These are phyloP conservation scores for Sarcophaga rosellei DNA, from an alignment of 2,888 invertebrate species.

Conservation along the genomic window DNA sequence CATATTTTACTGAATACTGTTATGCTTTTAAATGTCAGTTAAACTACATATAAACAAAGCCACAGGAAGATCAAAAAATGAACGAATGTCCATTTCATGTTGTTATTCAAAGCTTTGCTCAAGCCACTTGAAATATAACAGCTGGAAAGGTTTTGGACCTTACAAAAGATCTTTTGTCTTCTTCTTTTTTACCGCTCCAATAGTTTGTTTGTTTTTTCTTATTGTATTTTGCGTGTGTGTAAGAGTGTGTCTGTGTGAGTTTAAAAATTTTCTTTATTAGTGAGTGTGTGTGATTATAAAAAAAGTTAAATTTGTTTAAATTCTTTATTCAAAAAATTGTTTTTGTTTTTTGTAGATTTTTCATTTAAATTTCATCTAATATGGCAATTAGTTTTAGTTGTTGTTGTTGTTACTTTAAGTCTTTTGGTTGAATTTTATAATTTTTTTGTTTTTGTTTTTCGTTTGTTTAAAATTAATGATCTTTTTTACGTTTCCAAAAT, in stretches of 20 bases:
- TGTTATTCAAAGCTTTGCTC: too few relatives aligned
- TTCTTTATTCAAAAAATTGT: background rate
- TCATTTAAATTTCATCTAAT: constrained; percentile 55
- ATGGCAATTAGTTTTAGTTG: constrained; percentile 59
- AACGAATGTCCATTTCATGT: too few relatives aligned
- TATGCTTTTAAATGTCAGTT: too few relatives aligned
- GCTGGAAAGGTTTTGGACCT: too few relatives aligned
- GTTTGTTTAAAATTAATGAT: constrained; percentile 51
- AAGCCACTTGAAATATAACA: too few relatives aligned
- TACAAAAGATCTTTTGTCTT: constrained; percentile 24
- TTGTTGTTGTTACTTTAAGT: constrained; percentile 58
- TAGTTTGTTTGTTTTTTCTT: constrained; percentile 28
- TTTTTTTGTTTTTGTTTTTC: constrained; percentile 62
- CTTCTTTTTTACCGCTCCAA: constrained; percentile 32
- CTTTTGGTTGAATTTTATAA: too few relatives aligned
- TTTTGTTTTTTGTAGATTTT: constrained; percentile 34
- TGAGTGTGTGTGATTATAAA: constrained; percentile 19
- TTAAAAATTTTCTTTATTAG: constrained; percentile 32
- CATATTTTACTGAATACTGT: too few relatives aligned
- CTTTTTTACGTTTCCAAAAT: constrained; percentile 40
- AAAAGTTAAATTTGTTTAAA: too few relatives aligned
- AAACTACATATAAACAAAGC: too few relatives aligned
- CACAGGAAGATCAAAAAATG: too few relatives aligned
- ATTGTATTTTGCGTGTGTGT: constrained; percentile 46
- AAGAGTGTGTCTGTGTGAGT: too few relatives aligned